These are phyloP conservation scores for Scytalopus superciliaris DNA, from an alignment of 2,113 vertebrate species.

Conservation along the genomic window DNA sequence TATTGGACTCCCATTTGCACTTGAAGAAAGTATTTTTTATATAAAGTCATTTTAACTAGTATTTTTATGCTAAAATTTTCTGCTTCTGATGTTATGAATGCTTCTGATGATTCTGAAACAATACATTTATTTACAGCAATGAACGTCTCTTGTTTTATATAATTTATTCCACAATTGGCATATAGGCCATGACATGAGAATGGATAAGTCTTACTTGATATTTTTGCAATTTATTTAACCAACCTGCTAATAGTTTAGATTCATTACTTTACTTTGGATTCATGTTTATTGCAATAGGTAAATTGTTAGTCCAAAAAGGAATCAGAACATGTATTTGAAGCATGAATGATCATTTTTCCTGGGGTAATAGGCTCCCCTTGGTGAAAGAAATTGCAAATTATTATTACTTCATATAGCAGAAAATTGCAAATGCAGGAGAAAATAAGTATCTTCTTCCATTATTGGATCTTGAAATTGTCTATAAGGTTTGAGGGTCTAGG, in stretches of 20 bases:
- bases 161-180: background rate
- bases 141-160: background rate
- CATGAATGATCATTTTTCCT: slow-evolving; percentile 29
- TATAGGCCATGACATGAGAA: background rate
- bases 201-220: background rate
- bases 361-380: slow-evolving; percentile 24
- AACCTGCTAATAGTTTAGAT: background rate
- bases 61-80: background rate
- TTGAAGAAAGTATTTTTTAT: background rate
- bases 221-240: background rate
- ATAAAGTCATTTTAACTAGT: background rate
- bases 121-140: background rate
- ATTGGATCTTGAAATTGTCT: slow-evolving; percentile 32
- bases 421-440: slow-evolving; percentile 62
- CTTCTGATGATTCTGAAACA: too few species aligned
- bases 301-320: background rate
- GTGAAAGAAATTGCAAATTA: slow-evolving; percentile 67
- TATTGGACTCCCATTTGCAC: background rate
- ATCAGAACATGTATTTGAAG: background rate
- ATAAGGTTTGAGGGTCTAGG: background rate
- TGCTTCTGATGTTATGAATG: background rate
- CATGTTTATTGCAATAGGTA: background rate
- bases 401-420: slow-evolving; percentile 45
- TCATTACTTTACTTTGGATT: background rate
- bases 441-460: slow-evolving; percentile 51